These are phyloP conservation scores for Papilio helenus DNA, from an alignment of 1,140 invertebrate genomes.

Conservation along the genomic window DNA sequence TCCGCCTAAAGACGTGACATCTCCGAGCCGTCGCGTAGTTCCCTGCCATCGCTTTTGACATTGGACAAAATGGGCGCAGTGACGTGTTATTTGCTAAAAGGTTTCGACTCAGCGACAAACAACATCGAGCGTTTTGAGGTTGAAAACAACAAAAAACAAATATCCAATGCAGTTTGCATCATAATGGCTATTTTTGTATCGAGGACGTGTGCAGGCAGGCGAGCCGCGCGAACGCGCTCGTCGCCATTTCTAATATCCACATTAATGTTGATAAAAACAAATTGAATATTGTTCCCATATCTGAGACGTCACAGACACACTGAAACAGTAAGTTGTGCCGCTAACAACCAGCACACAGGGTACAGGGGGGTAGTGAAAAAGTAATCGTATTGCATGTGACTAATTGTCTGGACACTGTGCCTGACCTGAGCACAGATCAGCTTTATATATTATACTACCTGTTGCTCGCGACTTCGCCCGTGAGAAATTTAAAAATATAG, in stretches of 20 bases:
- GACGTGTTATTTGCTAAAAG: background rate
- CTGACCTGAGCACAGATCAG: too few species aligned
- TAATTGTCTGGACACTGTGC: too few species aligned
- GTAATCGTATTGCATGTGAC: too few species aligned
- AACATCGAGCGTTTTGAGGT: background rate
- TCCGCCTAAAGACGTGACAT: too few species aligned
- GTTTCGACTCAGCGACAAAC: background rate
- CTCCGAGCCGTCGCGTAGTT: too few species aligned
- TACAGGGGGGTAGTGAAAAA: too few species aligned
- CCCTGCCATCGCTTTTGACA: background rate
- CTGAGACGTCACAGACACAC: background rate
- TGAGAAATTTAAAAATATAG: too few species aligned
- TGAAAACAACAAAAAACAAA: constrained; percentile 14
- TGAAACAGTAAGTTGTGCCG: too few species aligned
- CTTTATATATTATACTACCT: too few species aligned
- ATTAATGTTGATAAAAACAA: background rate
- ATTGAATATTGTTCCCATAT: background rate
- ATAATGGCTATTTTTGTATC: constrained; percentile 27
- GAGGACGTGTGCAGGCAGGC: constrained; percentile 2
- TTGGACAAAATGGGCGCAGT: background rate
- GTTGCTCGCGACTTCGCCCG: too few species aligned
- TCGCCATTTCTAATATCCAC: background rate
- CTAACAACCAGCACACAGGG: too few species aligned
- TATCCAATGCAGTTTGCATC: constrained; percentile 21
- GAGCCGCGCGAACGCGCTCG: background rate